phyloP scores from a whole-genome alignment of 2,888 invertebrate species.

The Lasioglossum malachurum region DNA sequence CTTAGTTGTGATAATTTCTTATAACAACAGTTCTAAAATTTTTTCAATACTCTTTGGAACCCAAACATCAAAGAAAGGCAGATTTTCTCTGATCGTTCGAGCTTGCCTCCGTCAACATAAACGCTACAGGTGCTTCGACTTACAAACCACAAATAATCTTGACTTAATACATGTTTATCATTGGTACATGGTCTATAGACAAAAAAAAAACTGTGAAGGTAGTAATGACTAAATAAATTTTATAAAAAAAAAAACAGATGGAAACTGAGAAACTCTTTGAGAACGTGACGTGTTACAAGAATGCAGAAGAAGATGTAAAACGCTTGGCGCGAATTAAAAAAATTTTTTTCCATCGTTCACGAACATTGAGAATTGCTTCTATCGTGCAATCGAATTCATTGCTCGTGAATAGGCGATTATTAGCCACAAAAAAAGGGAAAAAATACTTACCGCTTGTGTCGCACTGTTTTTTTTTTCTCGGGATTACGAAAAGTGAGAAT shows the following conservation, averaged over 20 bases:
- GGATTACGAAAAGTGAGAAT: constrained; percentile 12
- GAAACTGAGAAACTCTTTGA: constrained; percentile 21
- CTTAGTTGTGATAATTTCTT: constrained; percentile 3
- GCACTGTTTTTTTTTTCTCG: constrained; percentile 33
- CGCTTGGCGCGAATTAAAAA: constrained; percentile 31
- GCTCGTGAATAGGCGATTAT: constrained; percentile 12
- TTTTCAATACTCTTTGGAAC: background rate
- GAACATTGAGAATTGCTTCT: constrained; percentile 4
- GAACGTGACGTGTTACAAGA: constrained; percentile 22
- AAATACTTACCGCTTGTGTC: constrained; percentile 27
- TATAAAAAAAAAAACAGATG: constrained; percentile 15
- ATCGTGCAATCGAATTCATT: constrained; percentile 22
- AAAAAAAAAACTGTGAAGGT: constrained; percentile 34
- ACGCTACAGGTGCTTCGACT: constrained; percentile 52
- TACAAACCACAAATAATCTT: constrained; percentile 41
- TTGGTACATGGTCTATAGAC: constrained; percentile 43
- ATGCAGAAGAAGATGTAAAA: constrained; percentile 16
- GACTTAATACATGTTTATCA: constrained; percentile 45
- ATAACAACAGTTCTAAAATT: background rate
- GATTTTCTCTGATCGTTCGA: constrained; percentile 52
- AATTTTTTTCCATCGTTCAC: constrained; percentile 28
- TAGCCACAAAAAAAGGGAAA: constrained; percentile 2
- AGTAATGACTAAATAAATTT: constrained; percentile 75
- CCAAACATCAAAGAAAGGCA: constrained; percentile 11
- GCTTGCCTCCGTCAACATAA: constrained; percentile 53